These are phyloP conservation scores for Trochalopteron elliotii DNA, from an alignment of 2,113 vertebrate species.

Conservation along the genomic window DNA sequence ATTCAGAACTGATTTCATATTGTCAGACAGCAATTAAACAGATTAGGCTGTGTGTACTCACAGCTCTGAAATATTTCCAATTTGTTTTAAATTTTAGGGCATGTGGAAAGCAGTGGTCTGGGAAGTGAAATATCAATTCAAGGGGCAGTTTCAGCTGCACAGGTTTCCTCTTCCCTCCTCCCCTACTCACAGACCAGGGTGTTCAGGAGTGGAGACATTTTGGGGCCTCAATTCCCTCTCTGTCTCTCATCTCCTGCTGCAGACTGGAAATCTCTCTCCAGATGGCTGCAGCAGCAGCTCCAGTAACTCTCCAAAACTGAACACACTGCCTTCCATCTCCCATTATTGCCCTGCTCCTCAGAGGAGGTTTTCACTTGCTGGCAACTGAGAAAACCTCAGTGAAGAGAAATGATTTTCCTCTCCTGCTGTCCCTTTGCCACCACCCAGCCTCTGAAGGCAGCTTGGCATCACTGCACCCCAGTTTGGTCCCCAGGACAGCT, in stretches of 20 bases:
- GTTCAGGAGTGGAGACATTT: neutral
- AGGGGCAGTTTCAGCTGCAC: neutral
- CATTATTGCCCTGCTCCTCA: neutral
- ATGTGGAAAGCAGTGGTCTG: neutral
- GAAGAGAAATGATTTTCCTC: neutral
- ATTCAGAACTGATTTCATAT: constrained; percentile 68
- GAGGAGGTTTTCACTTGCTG: neutral
- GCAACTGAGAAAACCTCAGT: neutral
- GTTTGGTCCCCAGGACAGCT: neutral
- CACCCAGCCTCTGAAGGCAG: neutral
- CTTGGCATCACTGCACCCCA: neutral
- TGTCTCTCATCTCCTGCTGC: neutral
- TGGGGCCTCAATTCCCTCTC: neutral
- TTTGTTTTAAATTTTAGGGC: constrained; percentile 35
- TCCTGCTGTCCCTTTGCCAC: neutral
- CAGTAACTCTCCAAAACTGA: neutral
- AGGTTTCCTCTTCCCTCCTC: neutral
- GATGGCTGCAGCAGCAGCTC: neutral
- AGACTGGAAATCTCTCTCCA: neutral
- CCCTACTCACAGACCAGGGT: neutral
- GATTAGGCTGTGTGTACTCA: constrained; percentile 58
- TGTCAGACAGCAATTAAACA: constrained; percentile 67
- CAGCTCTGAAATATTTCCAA: constrained; percentile 22
- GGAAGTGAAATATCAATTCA: neutral
- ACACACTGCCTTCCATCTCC: neutral